phyloP scores from a whole-genome alignment of 2,888 invertebrate species.

The Leptopilina syphax region DNA sequence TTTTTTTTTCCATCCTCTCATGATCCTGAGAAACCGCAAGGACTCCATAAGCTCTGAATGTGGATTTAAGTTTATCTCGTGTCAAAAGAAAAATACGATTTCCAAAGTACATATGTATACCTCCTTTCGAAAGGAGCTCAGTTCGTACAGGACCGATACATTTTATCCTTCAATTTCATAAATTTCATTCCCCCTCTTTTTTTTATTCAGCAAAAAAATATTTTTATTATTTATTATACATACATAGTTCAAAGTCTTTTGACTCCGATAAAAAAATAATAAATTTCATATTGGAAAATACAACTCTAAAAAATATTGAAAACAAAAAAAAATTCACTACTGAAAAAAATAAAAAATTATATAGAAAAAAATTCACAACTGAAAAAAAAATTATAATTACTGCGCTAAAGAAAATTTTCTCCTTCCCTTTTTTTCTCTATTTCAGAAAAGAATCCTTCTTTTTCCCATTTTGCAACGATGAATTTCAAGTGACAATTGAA shows the following conservation, averaged over 20 bases:
- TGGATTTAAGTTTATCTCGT: slow-evolving; percentile 13
- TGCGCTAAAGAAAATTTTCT: too few relatives aligned
- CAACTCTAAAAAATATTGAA: too few relatives aligned
- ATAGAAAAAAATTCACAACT: too few relatives aligned
- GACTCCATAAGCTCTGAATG: slow-evolving; percentile 20
- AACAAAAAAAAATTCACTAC: too few relatives aligned
- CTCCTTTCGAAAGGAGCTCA: background rate
- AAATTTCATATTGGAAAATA: too few relatives aligned
- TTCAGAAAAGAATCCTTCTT: background rate
- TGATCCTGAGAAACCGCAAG: slow-evolving; percentile 6
- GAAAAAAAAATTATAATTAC: too few relatives aligned
- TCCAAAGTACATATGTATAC: background rate
- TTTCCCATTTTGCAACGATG: background rate
- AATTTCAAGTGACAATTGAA: background rate
- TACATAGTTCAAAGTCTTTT: too few relatives aligned
- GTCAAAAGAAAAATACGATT: slow-evolving; percentile 25
- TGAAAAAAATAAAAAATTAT: too few relatives aligned
- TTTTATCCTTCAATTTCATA: background rate
- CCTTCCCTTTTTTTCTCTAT: background rate
- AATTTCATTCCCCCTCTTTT: too few relatives aligned
- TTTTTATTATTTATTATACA: too few relatives aligned
- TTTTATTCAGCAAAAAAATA: too few relatives aligned
- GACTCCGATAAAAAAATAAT: too few relatives aligned
- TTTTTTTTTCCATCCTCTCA: background rate
- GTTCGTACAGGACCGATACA: background rate